Conservation (phyloP, 2,797 vertebrate genomes). For the Semaprochilodus insignis region DNA sequence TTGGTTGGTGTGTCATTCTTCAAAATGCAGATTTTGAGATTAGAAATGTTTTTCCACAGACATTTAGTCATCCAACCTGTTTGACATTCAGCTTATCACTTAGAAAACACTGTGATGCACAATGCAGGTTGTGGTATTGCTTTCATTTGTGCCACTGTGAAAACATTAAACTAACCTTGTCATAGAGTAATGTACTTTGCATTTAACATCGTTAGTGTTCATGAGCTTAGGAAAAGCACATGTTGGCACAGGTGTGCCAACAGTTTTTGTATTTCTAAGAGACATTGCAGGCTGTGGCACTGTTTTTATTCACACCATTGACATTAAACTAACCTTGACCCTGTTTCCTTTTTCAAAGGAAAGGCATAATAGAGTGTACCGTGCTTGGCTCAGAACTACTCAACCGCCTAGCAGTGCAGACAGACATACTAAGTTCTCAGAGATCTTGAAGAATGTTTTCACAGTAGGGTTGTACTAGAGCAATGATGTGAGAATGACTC, state of each 20-base stretch:
- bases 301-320: neutral
- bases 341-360: neutral
- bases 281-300: neutral
- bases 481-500: neutral
- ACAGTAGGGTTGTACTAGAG: neutral
- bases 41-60: neutral
- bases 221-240: too few species aligned
- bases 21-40: slow-evolving; percentile 1
- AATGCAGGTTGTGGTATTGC: neutral
- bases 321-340: neutral
- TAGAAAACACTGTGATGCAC: neutral
- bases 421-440: neutral
- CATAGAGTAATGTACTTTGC: neutral
- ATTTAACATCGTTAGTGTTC: too few species aligned
- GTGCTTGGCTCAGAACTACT: neutral
- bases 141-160: neutral
- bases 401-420: neutral
- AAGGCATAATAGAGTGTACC: neutral
- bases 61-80: neutral
- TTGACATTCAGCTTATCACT: neutral
- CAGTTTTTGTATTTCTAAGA: too few species aligned
- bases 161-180: neutral
- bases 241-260: too few species aligned
- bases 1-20: neutral
- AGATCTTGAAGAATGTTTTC: neutral